Evolutionary conservation across 1,140 invertebrate genomes (phyloP).

Genomic region (Gryllus bimaculatus): DNA sequence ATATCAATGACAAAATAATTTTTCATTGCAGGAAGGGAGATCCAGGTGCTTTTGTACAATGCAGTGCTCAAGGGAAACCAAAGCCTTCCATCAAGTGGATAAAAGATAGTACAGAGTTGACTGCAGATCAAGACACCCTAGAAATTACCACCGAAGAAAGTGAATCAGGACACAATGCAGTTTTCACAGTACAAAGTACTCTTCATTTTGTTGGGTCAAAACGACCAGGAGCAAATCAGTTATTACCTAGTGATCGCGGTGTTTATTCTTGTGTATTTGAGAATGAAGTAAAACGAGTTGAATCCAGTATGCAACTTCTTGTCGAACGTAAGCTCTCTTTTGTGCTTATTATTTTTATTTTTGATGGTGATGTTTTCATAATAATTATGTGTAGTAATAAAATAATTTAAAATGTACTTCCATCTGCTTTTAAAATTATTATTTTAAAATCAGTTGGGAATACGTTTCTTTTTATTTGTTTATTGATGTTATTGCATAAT

Average conservation of each 20-base stretch:
- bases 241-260: constrained; percentile 73
- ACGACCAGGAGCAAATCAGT: constrained; percentile 59
- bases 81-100: constrained; percentile 73
- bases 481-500: no score
- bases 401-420: no score
- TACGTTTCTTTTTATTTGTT: no score
- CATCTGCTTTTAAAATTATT: no score
- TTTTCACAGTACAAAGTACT: constrained; percentile 73
- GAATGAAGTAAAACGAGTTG: constrained; percentile 77
- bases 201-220: constrained; percentile 68
- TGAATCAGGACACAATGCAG: constrained; percentile 56
- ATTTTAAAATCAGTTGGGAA: no score
- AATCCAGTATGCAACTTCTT: constrained; percentile 78
- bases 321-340: constrained; percentile 66
- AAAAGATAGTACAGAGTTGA: constrained; percentile 70
- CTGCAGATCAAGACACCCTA: constrained; percentile 62
- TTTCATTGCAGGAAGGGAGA: constrained; percentile 55
- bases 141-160: constrained; percentile 67
- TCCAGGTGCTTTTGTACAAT: constrained; percentile 66
- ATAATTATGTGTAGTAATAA: no score
- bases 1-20: no score
- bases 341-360: no score
- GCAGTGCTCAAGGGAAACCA: constrained; percentile 79
- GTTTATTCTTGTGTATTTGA: constrained; percentile 80
- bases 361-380: no score